phyloP scores from a whole-genome alignment of 1,140 invertebrate genomes.

The Drosophila teissieri region DNA sequence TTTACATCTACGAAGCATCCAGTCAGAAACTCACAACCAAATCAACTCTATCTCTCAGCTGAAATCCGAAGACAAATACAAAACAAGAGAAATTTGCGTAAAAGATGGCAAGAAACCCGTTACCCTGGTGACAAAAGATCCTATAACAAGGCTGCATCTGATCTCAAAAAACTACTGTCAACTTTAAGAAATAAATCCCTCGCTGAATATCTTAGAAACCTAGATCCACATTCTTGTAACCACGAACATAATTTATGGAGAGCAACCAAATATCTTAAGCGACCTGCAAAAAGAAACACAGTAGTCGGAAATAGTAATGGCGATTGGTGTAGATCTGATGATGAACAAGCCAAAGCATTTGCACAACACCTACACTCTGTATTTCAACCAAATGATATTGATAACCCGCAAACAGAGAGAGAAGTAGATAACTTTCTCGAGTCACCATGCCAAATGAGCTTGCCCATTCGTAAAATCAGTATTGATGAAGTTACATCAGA shows the following conservation, averaged over 20 bases:
- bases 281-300: no score
- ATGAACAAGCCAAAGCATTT: no score
- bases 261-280: no score
- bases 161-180: not conserved
- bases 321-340: no score
- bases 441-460: no score
- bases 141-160: not conserved
- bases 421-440: no score
- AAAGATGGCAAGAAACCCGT: not conserved
- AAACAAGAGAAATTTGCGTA: not conserved
- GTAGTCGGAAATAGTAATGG: no score
- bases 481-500: no score
- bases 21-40: not conserved
- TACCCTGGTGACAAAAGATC: not conserved
- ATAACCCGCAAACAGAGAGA: no score
- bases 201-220: not conserved
- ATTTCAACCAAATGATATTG: no score
- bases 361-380: no score
- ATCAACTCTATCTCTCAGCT: not conserved
- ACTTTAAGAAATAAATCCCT: not conserved
- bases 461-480: no score
- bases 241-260: not conserved
- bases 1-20: conserved; percentile 1
- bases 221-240: not conserved
- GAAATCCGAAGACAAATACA: conserved; percentile 1